A percentile compares a stretch with the other conserved stretches of the same genome.
Conservation (phyloP, 2,797 vertebrate species). For the Takifugu rubripes region DNA sequence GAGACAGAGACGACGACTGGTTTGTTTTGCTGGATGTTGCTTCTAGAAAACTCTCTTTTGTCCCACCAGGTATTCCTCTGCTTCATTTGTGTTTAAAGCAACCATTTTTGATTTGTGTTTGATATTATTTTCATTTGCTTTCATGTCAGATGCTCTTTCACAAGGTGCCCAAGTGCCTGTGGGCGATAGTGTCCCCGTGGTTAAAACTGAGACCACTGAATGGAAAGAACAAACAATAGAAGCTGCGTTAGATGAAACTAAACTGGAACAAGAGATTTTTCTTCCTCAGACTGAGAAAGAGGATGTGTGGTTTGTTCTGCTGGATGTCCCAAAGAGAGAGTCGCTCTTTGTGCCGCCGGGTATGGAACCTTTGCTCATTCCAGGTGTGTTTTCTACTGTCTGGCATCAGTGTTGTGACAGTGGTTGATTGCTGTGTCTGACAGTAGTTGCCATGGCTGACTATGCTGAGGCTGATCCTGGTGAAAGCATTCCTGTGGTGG, state of each 20-base stretch:
- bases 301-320: conserved; percentile 65
- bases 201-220: conserved; percentile 22
- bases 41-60: conserved; percentile 34
- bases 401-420: neutral
- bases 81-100: conserved; percentile 10
- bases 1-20: conserved; percentile 52
- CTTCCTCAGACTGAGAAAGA: conserved; percentile 11
- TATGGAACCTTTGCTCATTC: conserved; percentile 22
- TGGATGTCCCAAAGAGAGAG: conserved; percentile 47
- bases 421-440: conserved; percentile 20
- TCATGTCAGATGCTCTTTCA: conserved; percentile 32
- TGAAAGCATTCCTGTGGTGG: conserved; percentile 22
- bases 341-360: conserved; percentile 43
- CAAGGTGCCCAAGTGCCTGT: conserved; percentile 21
- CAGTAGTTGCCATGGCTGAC: conserved; percentile 30
- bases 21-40: conserved; percentile 50
- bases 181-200: conserved; percentile 15
- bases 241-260: conserved; percentile 19
- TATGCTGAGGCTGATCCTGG: conserved; percentile 21
- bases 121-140: conserved; percentile 7
- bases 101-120: neutral
- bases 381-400: neutral
- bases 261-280: conserved; percentile 14
- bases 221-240: conserved; percentile 17
- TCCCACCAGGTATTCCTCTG: conserved; percentile 50